phyloP scores from a whole-genome alignment of 2,113 vertebrate species.

The Eclectus roratus region DNA sequence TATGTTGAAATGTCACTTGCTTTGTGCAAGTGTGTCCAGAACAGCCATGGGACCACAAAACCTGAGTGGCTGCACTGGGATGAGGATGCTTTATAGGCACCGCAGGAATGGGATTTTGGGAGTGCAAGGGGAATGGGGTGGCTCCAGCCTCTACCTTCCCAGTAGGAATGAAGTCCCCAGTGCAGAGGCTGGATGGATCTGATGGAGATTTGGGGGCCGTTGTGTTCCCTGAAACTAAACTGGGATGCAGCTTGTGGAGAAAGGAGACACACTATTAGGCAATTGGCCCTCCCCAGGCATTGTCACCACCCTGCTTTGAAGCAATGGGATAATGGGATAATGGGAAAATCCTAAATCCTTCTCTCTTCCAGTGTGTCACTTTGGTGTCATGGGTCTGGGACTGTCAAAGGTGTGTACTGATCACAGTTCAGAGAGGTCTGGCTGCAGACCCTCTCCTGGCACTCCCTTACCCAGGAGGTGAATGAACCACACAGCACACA shows the following conservation, averaged over 20 bases:
- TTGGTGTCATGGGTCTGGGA: neutral
- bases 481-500: neutral
- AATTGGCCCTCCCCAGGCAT: neutral
- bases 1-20: neutral
- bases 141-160: fast-evolving
- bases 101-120: neutral
- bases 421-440: neutral
- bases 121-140: neutral
- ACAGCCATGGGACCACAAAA: neutral
- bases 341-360: neutral
- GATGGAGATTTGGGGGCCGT: no score
- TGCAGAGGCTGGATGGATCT: neutral
- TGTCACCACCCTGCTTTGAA: neutral
- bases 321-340: neutral
- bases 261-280: neutral
- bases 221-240: neutral
- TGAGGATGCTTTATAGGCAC: neutral
- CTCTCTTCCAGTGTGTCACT: neutral
- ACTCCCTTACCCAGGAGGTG: fast-evolving
- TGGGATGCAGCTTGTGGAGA: neutral
- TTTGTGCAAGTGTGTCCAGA: neutral
- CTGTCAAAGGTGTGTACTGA: fast-evolving
- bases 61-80: neutral
- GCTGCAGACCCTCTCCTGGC: neutral
- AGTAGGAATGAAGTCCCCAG: neutral